Evolutionary conservation across 1,140 invertebrate genomes (phyloP), one percentile per base, ranked within the genome.

Genomic region (Pissodes strobi): DNA sequence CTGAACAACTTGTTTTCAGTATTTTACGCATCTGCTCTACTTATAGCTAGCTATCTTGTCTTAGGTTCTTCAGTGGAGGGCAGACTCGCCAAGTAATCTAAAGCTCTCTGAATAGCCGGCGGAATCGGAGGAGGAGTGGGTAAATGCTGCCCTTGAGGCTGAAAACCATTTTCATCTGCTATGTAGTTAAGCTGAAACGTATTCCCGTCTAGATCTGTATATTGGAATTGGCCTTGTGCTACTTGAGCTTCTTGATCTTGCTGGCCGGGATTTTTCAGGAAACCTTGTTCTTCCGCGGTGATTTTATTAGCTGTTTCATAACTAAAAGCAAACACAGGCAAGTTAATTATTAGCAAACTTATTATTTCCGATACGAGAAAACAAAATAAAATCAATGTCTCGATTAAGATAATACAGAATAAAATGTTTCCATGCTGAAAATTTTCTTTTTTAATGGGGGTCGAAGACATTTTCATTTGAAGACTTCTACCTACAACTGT

Each of bases 181-280:
- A n/a, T n/a, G n/a, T n/a, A n/a, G n/a, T n/a, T n/a, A n/a, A n/a
- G 85, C 76, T 85, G 84, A 72, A 90, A 91, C 17, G 89, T 89
- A 62, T 86, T 85, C 69, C 91, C 91, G 69, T 93, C 90, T 1
- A 89, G 89, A 8, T 90, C 89, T 0, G 90, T 92, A 76, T 93
- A 94, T 51, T 88, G 88, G 64, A 84, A 91, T 12, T 84, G 85
- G 30, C 90, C 90, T 74, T 86, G 82, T 4, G 87, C 88, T 17
- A 87, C 81, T 58, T 87, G 84, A 25, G 85, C 84, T 70, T 87
- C 84, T 66, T 79, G 81, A 64, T 88, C 82, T 15, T 86, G 79
- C 38, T 83, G 79, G 17, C 74, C 82, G 1, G 83, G 81, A 73
- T 87, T 87, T 75, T 86, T 90, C 73, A 85, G 78, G 46, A 80